Percentiles rank a stretch among this genome's conserved stretches.
Conservation (phyloP, 2,888 invertebrate genomes). For the Sericinus montela region DNA sequence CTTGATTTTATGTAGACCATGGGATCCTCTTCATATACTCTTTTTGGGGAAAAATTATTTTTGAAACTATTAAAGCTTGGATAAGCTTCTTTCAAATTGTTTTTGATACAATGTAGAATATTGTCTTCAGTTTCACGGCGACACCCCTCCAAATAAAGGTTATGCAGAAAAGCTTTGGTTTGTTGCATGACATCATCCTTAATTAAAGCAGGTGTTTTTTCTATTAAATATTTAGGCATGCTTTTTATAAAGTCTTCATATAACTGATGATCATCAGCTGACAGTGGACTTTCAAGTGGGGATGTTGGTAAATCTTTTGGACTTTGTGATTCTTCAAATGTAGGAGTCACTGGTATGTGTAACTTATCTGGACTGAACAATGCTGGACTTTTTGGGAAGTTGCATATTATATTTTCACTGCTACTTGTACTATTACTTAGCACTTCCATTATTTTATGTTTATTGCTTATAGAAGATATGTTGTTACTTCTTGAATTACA, state of each 20-base stretch:
- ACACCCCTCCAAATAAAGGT: slow-evolving; percentile 33
- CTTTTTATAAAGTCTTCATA: slow-evolving; percentile 49
- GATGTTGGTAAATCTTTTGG: slow-evolving; percentile 19
- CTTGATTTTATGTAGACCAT: slow-evolving; percentile 37
- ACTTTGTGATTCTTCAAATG: slow-evolving; percentile 12
- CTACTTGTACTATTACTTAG: slow-evolving; percentile 1
- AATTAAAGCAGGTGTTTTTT: slow-evolving; percentile 32
- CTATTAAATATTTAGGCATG: slow-evolving; percentile 39
- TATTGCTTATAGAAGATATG: background rate
- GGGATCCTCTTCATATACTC: slow-evolving; percentile 37
- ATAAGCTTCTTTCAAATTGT: background rate
- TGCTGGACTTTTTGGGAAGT: slow-evolving; percentile 23
- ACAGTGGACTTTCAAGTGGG: slow-evolving; percentile 21
- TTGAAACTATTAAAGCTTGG: background rate
- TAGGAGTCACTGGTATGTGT: background rate
- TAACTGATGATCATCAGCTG: slow-evolving; percentile 29
- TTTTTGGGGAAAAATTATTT: slow-evolving; percentile 12
- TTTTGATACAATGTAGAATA: slow-evolving; percentile 26
- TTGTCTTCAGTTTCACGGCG: slow-evolving; percentile 30
- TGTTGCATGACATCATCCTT: slow-evolving; percentile 39
- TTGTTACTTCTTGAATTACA: background rate
- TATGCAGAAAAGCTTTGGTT: slow-evolving; percentile 35
- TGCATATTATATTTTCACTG: slow-evolving; percentile 11
- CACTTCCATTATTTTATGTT: background rate
- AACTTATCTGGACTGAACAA: slow-evolving; percentile 28